Evolutionary conservation across 2,888 invertebrate genomes (phyloP), one percentile per base, ranked within the genome.

Genomic region (Lottia scabra): DNA sequence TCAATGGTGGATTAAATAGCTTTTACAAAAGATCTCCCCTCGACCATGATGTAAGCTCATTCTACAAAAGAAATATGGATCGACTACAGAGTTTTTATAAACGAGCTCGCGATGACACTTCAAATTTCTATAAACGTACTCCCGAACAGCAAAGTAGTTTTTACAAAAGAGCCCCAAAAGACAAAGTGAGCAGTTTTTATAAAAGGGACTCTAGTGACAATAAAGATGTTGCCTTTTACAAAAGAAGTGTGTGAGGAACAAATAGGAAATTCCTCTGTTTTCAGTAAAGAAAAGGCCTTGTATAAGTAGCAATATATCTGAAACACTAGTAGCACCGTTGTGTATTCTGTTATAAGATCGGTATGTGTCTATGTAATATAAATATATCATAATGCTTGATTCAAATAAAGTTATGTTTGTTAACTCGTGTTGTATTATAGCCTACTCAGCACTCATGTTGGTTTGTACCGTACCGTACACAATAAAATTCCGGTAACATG

Each of bases 21-120:
- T 70, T 70, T 56, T 70, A 70, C 62, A 70, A 70, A 66, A 46
- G 66, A 62, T 65, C 56, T 56, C 12, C 65, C n/a, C 65, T 23
- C 43, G 45, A n/a, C 10, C 38, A 38, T 66, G 62, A 70, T 26
- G 43, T 66, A 26, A 43, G 48, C 56, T 23, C 19, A 19, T 56
- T 56, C 23, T 56, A 56, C 56, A 56, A 56, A 56, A 19, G 56
- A 56, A 67, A 30, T 15, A 46, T 12, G 15, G 13, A 46, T n/a
- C 45, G 56, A 0, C 15, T 65, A 15, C 64, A 56, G 16, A 48
- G 38, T 38, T 73, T 73, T 63, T 73, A 73, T 63, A 73, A 73
- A 30, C 62, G 73, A 15, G 62, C 66, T 13, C 43, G 56, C 15
- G 66, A 27, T n/a, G 45, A 66, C n/a, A 64, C n/a, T 12, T 10